Evolutionary conservation across 2,797 vertebrate genomes (phyloP).

Genomic region (Spatula clypeata): DNA sequence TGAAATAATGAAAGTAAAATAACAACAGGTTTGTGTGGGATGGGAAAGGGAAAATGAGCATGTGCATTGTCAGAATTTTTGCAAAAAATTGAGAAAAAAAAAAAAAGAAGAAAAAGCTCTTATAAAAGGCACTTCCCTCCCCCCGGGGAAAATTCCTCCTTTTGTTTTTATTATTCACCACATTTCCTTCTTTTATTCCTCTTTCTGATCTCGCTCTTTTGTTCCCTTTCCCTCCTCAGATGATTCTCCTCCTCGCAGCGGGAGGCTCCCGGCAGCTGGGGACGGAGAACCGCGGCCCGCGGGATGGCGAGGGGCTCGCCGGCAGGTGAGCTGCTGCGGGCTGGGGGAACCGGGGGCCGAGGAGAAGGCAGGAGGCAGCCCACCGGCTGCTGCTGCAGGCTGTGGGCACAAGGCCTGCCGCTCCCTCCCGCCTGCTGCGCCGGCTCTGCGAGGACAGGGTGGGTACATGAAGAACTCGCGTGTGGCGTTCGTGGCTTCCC

Average conservation of each 20-base stretch:
- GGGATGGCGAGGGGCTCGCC: background rate
- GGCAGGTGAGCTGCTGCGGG: background rate
- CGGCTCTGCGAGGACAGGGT: background rate
- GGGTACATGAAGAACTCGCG: fast-evolving
- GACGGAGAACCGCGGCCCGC: background rate
- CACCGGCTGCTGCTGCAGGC: background rate
- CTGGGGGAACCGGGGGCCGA: background rate
- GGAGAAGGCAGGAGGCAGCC: background rate
- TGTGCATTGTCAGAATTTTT: constrained; percentile 20
- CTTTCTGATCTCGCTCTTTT: constrained; percentile 60
- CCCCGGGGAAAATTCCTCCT: constrained; percentile 8
- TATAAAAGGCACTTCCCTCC: background rate
- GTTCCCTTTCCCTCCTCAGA: constrained; percentile 37
- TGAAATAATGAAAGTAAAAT: constrained; percentile 68
- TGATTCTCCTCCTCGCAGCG: background rate
- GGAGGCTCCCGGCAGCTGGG: constrained; percentile 10
- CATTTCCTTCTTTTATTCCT: constrained; percentile 48
- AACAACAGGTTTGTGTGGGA: constrained; percentile 69
- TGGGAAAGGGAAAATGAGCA: constrained; percentile 45
- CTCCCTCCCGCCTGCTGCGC: background rate
- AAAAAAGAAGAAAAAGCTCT: background rate
- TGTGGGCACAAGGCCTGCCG: background rate
- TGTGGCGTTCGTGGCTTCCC: background rate
- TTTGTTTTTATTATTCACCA: constrained; percentile 53
- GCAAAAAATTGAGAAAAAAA: background rate